Evolutionary conservation across 2,888 invertebrate genomes (phyloP).

Genomic region (Branchellion lobata): DNA sequence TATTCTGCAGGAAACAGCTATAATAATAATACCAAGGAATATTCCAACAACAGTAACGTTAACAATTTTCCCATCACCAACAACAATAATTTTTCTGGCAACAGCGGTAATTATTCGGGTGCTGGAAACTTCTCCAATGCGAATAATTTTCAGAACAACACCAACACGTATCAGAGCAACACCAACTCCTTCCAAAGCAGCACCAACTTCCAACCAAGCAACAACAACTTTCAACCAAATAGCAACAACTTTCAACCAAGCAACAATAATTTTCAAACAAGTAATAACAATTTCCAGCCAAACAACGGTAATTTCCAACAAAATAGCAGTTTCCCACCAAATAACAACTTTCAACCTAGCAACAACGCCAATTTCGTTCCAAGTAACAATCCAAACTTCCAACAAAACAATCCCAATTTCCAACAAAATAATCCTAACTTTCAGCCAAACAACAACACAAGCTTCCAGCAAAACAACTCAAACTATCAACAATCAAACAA

Average conservation of each 20-base stretch:
- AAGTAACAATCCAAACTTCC: no score
- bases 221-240: neutral
- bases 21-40: neutral
- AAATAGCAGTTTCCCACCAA: neutral
- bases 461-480: neutral
- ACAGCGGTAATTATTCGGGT: no score
- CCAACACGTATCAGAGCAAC: neutral
- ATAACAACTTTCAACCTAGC: neutral
- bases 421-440: no score
- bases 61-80: no score
- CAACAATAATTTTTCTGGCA: neutral
- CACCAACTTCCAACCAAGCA: neutral
- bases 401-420: no score
- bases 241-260: neutral
- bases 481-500: neutral
- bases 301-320: neutral
- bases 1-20: neutral
- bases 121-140: no score
- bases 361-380: no score
- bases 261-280: neutral
- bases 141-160: neutral
- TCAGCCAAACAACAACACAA: neutral
- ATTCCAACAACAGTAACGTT: no score
- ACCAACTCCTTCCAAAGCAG: neutral
- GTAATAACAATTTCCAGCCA: neutral